phyloP scores from a whole-genome alignment of 2,797 vertebrate species.

The Liparis tanakae region DNA sequence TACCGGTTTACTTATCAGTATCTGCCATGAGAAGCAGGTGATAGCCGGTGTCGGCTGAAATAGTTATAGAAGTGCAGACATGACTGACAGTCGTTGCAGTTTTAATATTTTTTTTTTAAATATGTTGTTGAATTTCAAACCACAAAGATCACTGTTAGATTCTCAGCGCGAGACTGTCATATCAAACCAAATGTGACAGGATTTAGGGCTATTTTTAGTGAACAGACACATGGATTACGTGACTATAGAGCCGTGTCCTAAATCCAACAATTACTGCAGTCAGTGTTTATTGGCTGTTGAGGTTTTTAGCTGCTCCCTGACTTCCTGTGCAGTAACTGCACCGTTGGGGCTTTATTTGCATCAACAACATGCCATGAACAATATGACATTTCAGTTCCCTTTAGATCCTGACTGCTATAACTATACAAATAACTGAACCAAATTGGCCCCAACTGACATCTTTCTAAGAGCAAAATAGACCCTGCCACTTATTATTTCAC shows the following conservation, averaged over 20 bases:
- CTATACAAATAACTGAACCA: constrained; percentile 20
- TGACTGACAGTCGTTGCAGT: neutral
- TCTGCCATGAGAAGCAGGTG: neutral
- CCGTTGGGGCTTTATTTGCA: constrained; percentile 9
- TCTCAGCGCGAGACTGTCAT: constrained; percentile 39
- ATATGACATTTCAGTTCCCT: constrained; percentile 24
- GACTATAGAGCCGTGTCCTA: constrained; percentile 57
- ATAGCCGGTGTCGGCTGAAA: neutral
- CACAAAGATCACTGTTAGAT: constrained; percentile 35
- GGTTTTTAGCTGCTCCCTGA: constrained; percentile 16
- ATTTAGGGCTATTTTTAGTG: constrained; percentile 68
- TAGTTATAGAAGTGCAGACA: neutral
- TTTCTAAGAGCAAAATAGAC: constrained; percentile 4
- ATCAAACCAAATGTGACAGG: constrained; percentile 59
- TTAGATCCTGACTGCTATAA: constrained; percentile 20
- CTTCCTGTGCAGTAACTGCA: constrained; percentile 8
- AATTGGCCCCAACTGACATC: constrained; percentile 38
- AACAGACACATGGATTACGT: constrained; percentile 59
- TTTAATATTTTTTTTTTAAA: neutral
- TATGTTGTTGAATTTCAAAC: constrained; percentile 25
- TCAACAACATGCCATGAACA: constrained; percentile 4
- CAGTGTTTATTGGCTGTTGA: constrained; percentile 52
- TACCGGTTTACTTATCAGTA: neutral
- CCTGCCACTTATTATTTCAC: constrained; percentile 32
- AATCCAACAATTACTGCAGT: constrained; percentile 64